Base-by-base conservation (phyloP, 2,888 invertebrate genomes). In the Neoaliturus tenellus region DNA sequence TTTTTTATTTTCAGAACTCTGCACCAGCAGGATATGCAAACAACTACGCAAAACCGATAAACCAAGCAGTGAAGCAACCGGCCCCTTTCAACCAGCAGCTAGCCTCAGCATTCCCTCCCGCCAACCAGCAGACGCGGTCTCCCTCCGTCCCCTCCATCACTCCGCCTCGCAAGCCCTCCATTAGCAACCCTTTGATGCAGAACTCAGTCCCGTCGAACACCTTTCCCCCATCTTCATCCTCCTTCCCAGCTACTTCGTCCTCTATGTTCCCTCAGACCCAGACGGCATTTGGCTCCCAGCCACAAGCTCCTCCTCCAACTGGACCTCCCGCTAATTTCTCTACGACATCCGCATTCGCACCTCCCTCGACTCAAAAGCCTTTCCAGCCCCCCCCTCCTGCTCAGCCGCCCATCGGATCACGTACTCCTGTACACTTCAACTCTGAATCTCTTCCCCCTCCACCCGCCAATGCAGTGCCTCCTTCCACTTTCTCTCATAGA, bases 221-320 rank as follows among this genome's bases (percentile, higher is more conserved):
- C 90, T 20, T 67, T 25, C 55, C 81, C 41, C 87, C 88, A 23
- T 85, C 88, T 44, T 88, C 89, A 55, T 85, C 88, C 10, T 88
- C 25, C 20, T 48, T 75, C 25, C 25, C 25, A 14, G 25, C 35
- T 89, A n/a, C 90, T 89, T 20, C 69, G 51, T 39, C 78, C 69
- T 62, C 62, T 14, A 62, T 62, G 62, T 12, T 35, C 82, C 17
- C 78, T 23, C n/a, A 28, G 25, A 31, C 75, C 28, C 48, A 44
- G 31, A 41, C 82, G 4, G 31, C 33, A 14, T 69, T 67, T 39
- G 28, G 81, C 6, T 73, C 84, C 12, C 84, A 41, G 20, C 55
- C 83, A 5, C 85, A 80, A 71, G 81, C 71, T 48, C 67, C 44
- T 4, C 41, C 25, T 20, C 73, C 82, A 14, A n/a, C 39, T 39